Percentiles rank a stretch among this genome's conserved stretches.
Conservation (phyloP, 2,888 invertebrate genomes). For the Hydrotaea cyrtoneurina region DNA sequence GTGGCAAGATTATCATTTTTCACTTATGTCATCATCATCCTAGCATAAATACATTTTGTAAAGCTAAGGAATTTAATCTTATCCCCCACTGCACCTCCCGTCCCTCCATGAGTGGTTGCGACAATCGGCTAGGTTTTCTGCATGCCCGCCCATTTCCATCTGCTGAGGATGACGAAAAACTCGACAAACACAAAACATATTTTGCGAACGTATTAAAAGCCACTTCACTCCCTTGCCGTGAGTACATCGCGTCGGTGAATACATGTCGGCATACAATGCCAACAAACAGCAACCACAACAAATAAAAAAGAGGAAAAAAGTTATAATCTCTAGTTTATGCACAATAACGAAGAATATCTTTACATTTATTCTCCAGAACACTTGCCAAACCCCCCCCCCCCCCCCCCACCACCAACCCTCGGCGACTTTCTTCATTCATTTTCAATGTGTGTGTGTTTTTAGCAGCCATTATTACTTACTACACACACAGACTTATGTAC, state of each 20-base stretch:
- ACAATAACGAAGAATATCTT: slow-evolving; percentile 53
- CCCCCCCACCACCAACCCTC: background rate
- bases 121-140: background rate
- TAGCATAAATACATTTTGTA: slow-evolving; percentile 61
- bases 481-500: slow-evolving; percentile 24
- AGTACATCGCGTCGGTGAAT: background rate
- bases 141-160: slow-evolving; percentile 37
- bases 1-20: slow-evolving; percentile 69
- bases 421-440: slow-evolving; percentile 10
- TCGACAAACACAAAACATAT: slow-evolving; percentile 57
- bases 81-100: slow-evolving; percentile 37
- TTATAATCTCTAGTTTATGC: slow-evolving; percentile 66
- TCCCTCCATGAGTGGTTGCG: too few relatives aligned
- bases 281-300: slow-evolving; percentile 26
- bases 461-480: slow-evolving; percentile 40
- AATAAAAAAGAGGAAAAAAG: slow-evolving; percentile 36
- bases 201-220: slow-evolving; percentile 58
- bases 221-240: background rate
- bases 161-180: slow-evolving; percentile 55
- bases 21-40: slow-evolving; percentile 69
- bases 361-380: background rate
- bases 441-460: slow-evolving; percentile 26
- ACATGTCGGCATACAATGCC: slow-evolving; percentile 34
- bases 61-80: slow-evolving; percentile 65
- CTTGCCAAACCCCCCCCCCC: background rate